Evolutionary conservation across 2,888 invertebrate genomes (phyloP), one percentile per base, ranked within the genome.

Genomic region (Nemoura dubitans): DNA sequence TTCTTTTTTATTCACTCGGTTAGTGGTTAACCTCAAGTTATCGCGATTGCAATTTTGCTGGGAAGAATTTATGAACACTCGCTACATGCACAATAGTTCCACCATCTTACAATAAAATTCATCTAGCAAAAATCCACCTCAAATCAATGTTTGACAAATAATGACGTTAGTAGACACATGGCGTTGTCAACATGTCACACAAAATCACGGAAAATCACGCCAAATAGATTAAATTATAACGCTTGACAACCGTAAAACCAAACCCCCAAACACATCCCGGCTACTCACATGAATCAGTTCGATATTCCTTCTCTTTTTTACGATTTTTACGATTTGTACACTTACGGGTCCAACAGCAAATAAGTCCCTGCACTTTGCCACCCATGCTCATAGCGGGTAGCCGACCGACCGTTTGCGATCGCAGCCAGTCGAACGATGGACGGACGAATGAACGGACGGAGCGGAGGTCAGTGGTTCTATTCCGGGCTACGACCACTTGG

Each of bases 271-370:
- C 36, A 36, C 36, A 36, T 36, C 14, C 59, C 59, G 21, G 1
- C 21, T 59, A 59, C 59, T 59, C 59, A 59, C 59, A 21, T 59
- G 59, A 59, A 59, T 59, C 59, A 1, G 16, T 59, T 14, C 59
- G 6, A 21, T 7, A 16, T 21, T 21, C 59, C 2, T 21, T 21
- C 59, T 59, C 59, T 2, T 59, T 59, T 59, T 21, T 59, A 59
- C 59, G 14, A 59, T 59, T 21, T 21, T 59, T 59, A 36, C 3
- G 36, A 36, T 36, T 36, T 36, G 3, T 36, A 42, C 90, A 91
- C 88, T 91, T 91, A 89, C 91, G 90, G 87, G 91, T 90, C 91
- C 91, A 92, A 89, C 92, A 92, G 89, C 92, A 92, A 88, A 92
- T 91, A 87, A 92, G 89, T 1, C 91, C 92, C 78, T n/a, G n/a